Evolutionary conservation across 2,888 invertebrate species (phyloP).

Genomic region (Halictus ligatus): DNA sequence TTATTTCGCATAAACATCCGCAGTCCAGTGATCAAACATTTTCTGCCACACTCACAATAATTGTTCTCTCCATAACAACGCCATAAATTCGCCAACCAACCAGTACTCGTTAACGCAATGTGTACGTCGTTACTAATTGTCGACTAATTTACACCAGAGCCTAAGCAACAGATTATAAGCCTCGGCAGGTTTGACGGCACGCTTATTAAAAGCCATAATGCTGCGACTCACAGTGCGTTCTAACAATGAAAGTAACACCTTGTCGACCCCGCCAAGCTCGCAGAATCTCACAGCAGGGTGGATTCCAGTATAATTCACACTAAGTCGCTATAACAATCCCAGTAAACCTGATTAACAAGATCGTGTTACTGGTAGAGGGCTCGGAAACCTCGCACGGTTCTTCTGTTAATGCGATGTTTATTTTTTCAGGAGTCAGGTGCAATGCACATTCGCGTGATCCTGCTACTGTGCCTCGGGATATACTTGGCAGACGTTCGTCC

Average conservation of each 20-base stretch:
- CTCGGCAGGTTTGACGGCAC: not conserved
- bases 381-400: not conserved
- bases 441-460: not conserved
- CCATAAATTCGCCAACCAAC: not conserved
- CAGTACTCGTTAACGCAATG: not conserved
- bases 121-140: not conserved
- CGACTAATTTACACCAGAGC: not conserved
- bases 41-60: not conserved
- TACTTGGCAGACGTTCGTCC: not conserved
- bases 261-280: not conserved
- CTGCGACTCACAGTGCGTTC: not conserved
- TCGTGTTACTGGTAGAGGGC: not conserved
- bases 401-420: slow-evolving; percentile 34
- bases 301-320: not conserved
- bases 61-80: not conserved
- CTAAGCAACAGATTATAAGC: not conserved
- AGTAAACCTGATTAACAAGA: slow-evolving; percentile 3
- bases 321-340: not conserved
- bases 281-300: not conserved
- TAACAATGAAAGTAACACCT: slow-evolving; percentile 23
- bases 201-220: slow-evolving; percentile 22
- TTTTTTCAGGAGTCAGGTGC: slow-evolving; percentile 40
- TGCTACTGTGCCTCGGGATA: slow-evolving; percentile 11
- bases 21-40: not conserved
- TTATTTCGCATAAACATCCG: not conserved